Conservation (phyloP, 2,797 vertebrate species). For the Erethizon dorsatum region DNA sequence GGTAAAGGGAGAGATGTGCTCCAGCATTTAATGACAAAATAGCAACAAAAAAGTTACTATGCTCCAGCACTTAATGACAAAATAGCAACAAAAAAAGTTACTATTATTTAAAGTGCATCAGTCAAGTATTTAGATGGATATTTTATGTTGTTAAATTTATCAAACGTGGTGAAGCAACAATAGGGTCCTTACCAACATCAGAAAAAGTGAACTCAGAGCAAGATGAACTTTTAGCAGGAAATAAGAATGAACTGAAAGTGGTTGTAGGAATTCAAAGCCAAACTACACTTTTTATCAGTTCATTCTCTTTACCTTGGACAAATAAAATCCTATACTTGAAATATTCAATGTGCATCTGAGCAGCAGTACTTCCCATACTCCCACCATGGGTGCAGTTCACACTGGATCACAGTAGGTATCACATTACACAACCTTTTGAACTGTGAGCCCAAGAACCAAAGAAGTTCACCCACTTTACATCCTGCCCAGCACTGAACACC, state of each 20-base stretch:
- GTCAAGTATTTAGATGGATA: not conserved
- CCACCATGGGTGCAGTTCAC: rapidly evolving
- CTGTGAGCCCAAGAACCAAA: not conserved
- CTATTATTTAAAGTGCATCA: not conserved
- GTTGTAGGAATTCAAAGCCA: not conserved
- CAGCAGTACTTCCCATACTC: rapidly evolving
- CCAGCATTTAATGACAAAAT: not conserved
- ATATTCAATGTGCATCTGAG: not conserved
- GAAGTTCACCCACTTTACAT: not conserved
- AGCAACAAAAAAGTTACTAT: not conserved
- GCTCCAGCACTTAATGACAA: not conserved
- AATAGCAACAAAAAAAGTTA: not conserved
- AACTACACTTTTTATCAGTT: not conserved
- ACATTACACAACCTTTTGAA: rapidly evolving
- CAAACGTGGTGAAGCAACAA: not conserved
- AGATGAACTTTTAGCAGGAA: not conserved
- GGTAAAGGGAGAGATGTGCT: not conserved
- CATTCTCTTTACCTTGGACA: not conserved
- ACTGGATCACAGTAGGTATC: rapidly evolving
- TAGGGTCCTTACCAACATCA: not conserved
- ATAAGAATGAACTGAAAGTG: not conserved
- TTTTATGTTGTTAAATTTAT: not conserved
- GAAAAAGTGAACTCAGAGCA: not conserved
- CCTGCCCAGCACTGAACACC: rapidly evolving
- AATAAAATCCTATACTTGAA: not conserved